Conservation (phyloP, 2,113 vertebrate species). For the Thymallus thymallus region DNA sequence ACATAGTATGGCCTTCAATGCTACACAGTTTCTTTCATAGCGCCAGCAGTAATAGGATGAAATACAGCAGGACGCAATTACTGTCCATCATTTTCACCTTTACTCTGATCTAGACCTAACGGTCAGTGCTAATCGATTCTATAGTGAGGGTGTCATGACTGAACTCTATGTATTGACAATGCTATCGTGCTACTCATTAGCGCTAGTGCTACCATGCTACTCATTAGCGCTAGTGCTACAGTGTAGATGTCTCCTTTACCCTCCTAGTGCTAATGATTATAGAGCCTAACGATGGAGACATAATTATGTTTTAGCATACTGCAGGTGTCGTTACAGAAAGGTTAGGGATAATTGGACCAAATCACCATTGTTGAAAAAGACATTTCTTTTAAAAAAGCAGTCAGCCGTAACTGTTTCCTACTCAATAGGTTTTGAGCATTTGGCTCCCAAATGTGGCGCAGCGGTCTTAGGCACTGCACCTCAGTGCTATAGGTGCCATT, state of each 20-base stretch:
- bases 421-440: too few relatives aligned
- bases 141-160: neutral
- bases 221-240: neutral
- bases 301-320: neutral
- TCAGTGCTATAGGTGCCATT: too few relatives aligned
- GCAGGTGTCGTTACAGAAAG: neutral
- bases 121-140: neutral
- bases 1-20: too few relatives aligned
- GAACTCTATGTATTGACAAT: neutral
- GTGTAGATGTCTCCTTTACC: neutral
- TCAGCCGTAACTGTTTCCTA: neutral
- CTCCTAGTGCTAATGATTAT: slow-evolving; percentile 1
- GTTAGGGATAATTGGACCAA: neutral
- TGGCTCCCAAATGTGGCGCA: too few relatives aligned
- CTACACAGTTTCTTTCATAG: too few relatives aligned
- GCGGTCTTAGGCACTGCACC: too few relatives aligned
- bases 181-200: neutral
- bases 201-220: neutral
- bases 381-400: neutral
- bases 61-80: too few relatives aligned
- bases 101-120: too few relatives aligned
- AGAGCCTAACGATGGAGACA: neutral
- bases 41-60: too few relatives aligned
- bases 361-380: neutral
- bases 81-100: too few relatives aligned